phyloP scores from a whole-genome alignment of 2,888 invertebrate species.

The Rhyacophila evoluta region DNA sequence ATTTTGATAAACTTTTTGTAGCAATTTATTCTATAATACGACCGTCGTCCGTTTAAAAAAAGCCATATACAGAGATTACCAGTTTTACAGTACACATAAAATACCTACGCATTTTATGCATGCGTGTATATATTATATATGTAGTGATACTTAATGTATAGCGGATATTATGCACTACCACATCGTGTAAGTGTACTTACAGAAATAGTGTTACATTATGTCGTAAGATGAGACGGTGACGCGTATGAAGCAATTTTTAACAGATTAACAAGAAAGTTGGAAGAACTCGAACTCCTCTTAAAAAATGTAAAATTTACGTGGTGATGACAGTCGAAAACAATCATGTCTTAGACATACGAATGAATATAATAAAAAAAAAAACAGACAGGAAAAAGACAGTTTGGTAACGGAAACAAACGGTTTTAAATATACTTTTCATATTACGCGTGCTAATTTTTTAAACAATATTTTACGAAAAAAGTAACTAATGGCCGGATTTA shows the following conservation, averaged over 20 bases:
- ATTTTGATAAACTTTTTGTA: too few relatives aligned
- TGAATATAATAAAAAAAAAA: neutral
- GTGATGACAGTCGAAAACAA: neutral
- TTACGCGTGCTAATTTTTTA: neutral
- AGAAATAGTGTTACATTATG: neutral
- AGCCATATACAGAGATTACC: too few relatives aligned
- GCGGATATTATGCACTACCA: too few relatives aligned
- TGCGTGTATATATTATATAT: too few relatives aligned
- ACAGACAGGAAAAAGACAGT: neutral
- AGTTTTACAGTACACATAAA: too few relatives aligned
- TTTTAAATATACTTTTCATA: neutral
- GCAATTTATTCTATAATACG: too few relatives aligned
- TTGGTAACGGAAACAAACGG: neutral
- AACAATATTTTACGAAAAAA: neutral
- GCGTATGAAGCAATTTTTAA: neutral
- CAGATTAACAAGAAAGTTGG: neutral
- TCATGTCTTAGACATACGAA: neutral
- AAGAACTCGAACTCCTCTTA: neutral
- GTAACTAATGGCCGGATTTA: neutral
- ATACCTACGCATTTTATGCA: too few relatives aligned
- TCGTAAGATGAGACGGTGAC: neutral
- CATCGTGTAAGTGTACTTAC: neutral
- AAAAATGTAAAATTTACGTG: neutral
- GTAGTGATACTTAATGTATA: too few relatives aligned
- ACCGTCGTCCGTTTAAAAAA: too few relatives aligned